A percentile compares a stretch with the other conserved stretches of the same genome.
phyloP scores from a whole-genome alignment of 2,113 vertebrate genomes.

The Osmerus eperlanus region DNA sequence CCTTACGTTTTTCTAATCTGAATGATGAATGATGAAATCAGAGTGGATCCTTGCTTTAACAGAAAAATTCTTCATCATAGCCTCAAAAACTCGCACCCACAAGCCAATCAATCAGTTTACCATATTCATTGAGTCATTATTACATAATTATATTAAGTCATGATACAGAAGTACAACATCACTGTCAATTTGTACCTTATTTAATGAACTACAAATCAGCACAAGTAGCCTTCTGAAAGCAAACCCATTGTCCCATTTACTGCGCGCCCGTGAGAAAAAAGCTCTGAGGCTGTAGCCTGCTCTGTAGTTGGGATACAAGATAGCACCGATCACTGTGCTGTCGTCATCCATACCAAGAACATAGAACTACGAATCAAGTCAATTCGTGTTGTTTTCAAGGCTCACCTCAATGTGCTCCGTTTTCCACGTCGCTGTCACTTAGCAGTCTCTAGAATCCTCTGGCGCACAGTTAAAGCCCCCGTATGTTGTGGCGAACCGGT shows the following conservation, averaged over 20 bases:
- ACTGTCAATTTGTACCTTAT: neutral
- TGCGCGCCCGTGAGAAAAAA: neutral
- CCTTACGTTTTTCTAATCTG: slow-evolving; percentile 24
- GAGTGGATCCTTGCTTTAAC: neutral
- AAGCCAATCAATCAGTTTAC: neutral
- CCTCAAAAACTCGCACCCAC: too few species aligned
- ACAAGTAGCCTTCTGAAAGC: too few species aligned
- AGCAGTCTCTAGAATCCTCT: slow-evolving; percentile 28
- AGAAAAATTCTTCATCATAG: neutral
- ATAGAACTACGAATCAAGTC: neutral
- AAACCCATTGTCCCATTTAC: too few species aligned
- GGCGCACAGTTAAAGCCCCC: slow-evolving; percentile 30
- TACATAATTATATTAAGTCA: too few species aligned
- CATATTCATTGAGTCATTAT: neutral
- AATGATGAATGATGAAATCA: slow-evolving; percentile 35
- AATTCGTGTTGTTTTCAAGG: slow-evolving; percentile 29
- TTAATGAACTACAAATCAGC: too few species aligned
- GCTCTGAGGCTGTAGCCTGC: neutral
- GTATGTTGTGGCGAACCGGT: slow-evolving; percentile 2
- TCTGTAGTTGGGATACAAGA: slow-evolving; percentile 22
- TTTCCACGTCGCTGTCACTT: slow-evolving; percentile 22
- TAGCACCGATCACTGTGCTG: slow-evolving; percentile 28
- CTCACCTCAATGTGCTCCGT: slow-evolving; percentile 54
- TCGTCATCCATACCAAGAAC: slow-evolving; percentile 43
- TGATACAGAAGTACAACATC: too few species aligned